Evolutionary conservation across 2,888 invertebrate species (phyloP).

Genomic region (Hypsopygia costalis): DNA sequence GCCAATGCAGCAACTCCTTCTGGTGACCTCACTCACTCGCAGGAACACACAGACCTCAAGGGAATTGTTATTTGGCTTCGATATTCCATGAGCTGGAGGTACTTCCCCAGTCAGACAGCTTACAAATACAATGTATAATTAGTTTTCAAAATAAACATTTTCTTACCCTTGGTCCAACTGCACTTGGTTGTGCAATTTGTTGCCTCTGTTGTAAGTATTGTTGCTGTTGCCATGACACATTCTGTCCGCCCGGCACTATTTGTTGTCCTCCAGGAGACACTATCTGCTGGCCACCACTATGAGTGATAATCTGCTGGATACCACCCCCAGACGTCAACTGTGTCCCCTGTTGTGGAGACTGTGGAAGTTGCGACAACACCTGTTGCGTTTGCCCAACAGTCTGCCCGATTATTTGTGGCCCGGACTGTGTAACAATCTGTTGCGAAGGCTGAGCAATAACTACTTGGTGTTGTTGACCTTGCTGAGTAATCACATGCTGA

Average conservation of each 20-base stretch:
- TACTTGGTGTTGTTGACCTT: slow-evolving; percentile 72
- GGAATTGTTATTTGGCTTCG: too few species aligned
- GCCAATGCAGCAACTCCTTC: too few species aligned
- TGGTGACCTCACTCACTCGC: too few species aligned
- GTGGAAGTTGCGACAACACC: slow-evolving; percentile 64
- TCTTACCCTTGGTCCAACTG: slow-evolving; percentile 71
- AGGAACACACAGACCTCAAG: too few species aligned
- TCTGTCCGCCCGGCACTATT: slow-evolving; percentile 67
- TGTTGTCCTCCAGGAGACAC: slow-evolving; percentile 70
- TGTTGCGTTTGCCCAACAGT: slow-evolving; percentile 62
- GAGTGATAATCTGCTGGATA: slow-evolving; percentile 75
- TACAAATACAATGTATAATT: too few species aligned
- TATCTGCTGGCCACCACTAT: slow-evolving; percentile 71
- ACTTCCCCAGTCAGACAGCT: too few species aligned
- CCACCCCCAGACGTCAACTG: slow-evolving; percentile 55
- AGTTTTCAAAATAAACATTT: slow-evolving; percentile 11
- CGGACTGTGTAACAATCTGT: slow-evolving; percentile 71
- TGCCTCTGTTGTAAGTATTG: slow-evolving; percentile 74
- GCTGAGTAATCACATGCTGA: slow-evolving; percentile 72
- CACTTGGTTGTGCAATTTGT: slow-evolving; percentile 73
- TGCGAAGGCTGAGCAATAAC: slow-evolving; percentile 72
- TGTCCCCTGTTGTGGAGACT: slow-evolving; percentile 59
- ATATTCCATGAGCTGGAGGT: too few species aligned
- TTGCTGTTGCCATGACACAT: slow-evolving; percentile 73
- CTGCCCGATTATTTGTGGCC: slow-evolving; percentile 70